phyloP scores from a whole-genome alignment of 2,113 vertebrate genomes.

The Hoplias malabaricus region DNA sequence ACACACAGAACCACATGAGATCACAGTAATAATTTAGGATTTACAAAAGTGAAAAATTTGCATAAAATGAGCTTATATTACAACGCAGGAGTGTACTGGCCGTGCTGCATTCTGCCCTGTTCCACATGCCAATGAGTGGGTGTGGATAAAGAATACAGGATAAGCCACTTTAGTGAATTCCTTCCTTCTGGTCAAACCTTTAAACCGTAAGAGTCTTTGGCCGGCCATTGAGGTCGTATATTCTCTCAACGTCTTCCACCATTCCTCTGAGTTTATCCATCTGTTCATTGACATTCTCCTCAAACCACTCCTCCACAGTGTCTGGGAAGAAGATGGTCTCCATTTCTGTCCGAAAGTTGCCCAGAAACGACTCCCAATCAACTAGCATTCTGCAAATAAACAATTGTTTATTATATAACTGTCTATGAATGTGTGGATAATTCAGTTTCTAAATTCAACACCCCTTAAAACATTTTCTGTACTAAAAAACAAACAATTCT shows the following conservation, averaged over 20 bases:
- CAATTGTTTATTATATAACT: background rate
- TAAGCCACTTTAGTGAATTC: background rate
- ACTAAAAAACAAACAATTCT: no score
- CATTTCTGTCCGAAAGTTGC: slow-evolving; percentile 63
- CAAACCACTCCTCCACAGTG: slow-evolving; percentile 79
- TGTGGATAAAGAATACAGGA: background rate
- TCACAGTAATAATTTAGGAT: no score
- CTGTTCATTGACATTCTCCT: slow-evolving; percentile 71
- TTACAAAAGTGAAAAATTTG: no score
- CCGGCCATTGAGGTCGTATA: slow-evolving; percentile 64
- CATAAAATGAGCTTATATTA: no score
- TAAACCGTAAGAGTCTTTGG: slow-evolving; percentile 5
- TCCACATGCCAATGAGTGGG: no score
- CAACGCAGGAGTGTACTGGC: no score
- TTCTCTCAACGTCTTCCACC: slow-evolving; percentile 65
- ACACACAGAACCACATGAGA: no score
- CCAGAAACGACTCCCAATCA: slow-evolving; percentile 69
- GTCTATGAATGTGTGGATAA: no score
- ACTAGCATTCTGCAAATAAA: slow-evolving; percentile 61
- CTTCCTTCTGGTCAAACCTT: background rate
- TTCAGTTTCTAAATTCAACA: no score
- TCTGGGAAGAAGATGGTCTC: slow-evolving; percentile 71
- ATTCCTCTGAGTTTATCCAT: slow-evolving; percentile 68
- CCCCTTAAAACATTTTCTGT: no score
- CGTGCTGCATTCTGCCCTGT: no score